Conservation (phyloP, 2,888 invertebrate species). For the Phaedon cochleariae region DNA sequence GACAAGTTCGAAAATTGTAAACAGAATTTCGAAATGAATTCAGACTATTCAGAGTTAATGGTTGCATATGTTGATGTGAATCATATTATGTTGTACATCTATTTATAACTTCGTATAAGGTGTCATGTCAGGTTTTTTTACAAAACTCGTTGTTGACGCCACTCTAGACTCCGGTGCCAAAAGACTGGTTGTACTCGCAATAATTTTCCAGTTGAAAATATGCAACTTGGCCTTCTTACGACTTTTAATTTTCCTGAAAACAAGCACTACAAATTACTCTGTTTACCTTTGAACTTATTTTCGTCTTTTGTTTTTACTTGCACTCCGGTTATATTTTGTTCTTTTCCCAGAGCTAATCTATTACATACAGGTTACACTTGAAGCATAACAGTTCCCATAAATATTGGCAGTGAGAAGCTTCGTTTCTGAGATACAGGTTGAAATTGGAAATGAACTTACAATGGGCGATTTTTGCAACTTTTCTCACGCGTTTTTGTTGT, state of each 20-base stretch:
- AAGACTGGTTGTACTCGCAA: constrained; percentile 2
- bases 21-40: too few relatives aligned
- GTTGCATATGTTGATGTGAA: not conserved
- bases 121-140: constrained; percentile 36
- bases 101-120: constrained; percentile 36
- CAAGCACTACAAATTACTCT: constrained; percentile 24
- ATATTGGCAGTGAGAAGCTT: too few relatives aligned
- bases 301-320: constrained; percentile 28
- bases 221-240: constrained; percentile 18
- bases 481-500: too few relatives aligned
- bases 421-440: too few relatives aligned
- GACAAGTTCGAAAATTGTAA: not conserved
- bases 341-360: too few relatives aligned
- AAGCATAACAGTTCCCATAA: too few relatives aligned
- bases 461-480: too few relatives aligned
- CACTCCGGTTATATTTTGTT: too few relatives aligned
- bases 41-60: too few relatives aligned
- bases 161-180: constrained; percentile 11
- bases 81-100: constrained; percentile 18
- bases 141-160: constrained; percentile 15
- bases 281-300: constrained; percentile 34
- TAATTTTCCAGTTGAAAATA: constrained; percentile 22
- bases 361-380: too few relatives aligned
- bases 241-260: constrained; percentile 18
- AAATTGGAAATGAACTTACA: too few relatives aligned